Percentiles rank a stretch among this genome's conserved stretches.
Conservation (phyloP, 2,113 vertebrate genomes). For the Shinisaurus crocodilurus region DNA sequence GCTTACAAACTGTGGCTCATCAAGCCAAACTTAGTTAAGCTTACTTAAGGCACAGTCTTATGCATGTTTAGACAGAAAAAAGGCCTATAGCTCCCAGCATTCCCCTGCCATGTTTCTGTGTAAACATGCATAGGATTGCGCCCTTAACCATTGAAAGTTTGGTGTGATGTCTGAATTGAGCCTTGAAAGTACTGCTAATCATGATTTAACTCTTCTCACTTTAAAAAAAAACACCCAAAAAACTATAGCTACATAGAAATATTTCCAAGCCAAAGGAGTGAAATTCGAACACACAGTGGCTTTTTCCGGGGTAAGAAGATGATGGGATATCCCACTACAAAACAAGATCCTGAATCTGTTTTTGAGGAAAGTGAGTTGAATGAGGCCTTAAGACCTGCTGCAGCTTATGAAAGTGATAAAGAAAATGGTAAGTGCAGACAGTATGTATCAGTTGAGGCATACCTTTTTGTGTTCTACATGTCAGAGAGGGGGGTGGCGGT, state of each 20-base stretch:
- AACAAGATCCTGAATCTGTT: constrained; percentile 55
- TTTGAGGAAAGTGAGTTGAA: constrained; percentile 59
- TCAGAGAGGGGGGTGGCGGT: not conserved
- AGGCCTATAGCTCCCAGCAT: too few relatives aligned
- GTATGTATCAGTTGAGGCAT: accelerated
- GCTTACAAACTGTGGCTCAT: not conserved
- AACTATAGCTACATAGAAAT: constrained; percentile 90
- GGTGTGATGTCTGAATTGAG: not conserved
- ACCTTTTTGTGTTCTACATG: not conserved
- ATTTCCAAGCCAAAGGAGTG: constrained; percentile 83
- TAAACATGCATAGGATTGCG: too few relatives aligned
- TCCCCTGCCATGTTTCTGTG: too few relatives aligned
- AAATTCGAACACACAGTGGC: constrained; percentile 70
- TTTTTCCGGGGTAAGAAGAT: constrained; percentile 54
- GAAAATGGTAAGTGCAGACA: constrained; percentile 65
- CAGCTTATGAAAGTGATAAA: constrained; percentile 42
- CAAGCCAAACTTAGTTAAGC: not conserved
- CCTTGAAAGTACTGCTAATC: not conserved
- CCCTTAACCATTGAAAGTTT: not conserved
- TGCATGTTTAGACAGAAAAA: too few relatives aligned
- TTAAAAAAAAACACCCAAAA: not conserved
- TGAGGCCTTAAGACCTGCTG: constrained; percentile 18
- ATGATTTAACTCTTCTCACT: not conserved
- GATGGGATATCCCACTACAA: constrained; percentile 51
- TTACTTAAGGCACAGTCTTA: not conserved